A percentile compares a stretch with the other conserved stretches of the same genome.
These are phyloP conservation scores for Meles meles DNA, from an alignment of 2,113 vertebrate species.

Conservation along the genomic window DNA sequence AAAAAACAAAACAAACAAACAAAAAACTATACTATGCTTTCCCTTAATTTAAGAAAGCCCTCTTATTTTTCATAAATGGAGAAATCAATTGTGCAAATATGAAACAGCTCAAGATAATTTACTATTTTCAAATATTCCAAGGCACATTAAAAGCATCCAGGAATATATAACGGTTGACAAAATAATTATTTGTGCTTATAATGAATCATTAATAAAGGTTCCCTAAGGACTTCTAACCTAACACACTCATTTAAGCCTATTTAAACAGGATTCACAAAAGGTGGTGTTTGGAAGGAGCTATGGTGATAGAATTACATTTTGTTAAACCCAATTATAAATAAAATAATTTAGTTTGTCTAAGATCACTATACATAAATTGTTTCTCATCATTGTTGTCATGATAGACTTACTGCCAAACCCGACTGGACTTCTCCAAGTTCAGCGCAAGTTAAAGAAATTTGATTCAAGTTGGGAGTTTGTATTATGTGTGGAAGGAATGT, in stretches of 20 bases:
- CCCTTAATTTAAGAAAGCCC: not conserved
- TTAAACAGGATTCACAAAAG: not conserved
- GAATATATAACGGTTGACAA: not conserved
- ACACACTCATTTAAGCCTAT: not conserved
- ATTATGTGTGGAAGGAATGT: not conserved
- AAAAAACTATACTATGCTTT: not conserved
- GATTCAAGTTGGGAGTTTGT: not conserved
- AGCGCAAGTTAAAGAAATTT: not conserved
- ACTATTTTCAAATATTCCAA: constrained; percentile 32
- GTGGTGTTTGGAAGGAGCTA: not conserved
- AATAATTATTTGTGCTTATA: not conserved
- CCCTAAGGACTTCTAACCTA: not conserved
- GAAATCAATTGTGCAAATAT: not conserved
- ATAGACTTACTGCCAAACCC: not conserved
- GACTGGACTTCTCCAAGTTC: not conserved
- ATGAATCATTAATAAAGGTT: not conserved
- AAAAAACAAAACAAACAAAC: not conserved
- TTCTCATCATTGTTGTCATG: not conserved
- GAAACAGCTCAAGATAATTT: not conserved
- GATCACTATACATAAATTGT: not conserved
- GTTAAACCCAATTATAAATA: not conserved
- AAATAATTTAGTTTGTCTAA: not conserved
- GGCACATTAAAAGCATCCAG: not conserved
- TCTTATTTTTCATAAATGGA: not conserved
- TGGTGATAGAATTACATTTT: not conserved